phyloP scores from a whole-genome alignment of 2,888 invertebrate species.

The Xanthia icteritia region DNA sequence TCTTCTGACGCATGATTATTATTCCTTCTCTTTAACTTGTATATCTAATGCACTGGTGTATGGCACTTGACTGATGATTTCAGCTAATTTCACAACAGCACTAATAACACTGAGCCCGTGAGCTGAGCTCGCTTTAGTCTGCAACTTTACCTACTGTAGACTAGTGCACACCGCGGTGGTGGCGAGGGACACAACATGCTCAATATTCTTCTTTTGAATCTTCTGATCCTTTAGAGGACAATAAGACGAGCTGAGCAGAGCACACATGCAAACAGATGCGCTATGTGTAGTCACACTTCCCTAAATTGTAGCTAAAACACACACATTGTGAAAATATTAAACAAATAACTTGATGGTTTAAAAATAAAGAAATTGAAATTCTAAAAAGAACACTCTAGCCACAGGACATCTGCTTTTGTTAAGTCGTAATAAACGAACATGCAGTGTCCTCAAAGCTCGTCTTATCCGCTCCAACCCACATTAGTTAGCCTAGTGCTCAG shows the following conservation, averaged over 20 bases:
- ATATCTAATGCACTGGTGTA: constrained; percentile 65
- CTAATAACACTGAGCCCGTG: constrained; percentile 71
- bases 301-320: background rate
- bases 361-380: background rate
- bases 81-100: constrained; percentile 89
- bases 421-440: background rate
- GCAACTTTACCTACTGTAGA: constrained; percentile 77
- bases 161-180: constrained; percentile 62
- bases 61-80: constrained; percentile 81
- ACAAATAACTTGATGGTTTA: background rate
- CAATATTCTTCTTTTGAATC: constrained; percentile 21
- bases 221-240: background rate
- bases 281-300: background rate
- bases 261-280: background rate
- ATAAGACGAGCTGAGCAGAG: constrained; percentile 20
- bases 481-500: constrained; percentile 24
- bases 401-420: background rate
- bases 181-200: constrained; percentile 44
- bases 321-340: background rate
- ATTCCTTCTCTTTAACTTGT: constrained; percentile 67
- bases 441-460: constrained; percentile 19
- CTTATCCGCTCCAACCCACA: constrained; percentile 1
- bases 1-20: constrained; percentile 80
- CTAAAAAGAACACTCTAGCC: background rate
- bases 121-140: constrained; percentile 81